A percentile compares a stretch with the other conserved stretches of the same genome.
These are phyloP conservation scores for Chelonia mydas DNA, from an alignment of 2,797 vertebrate species.

Conservation along the genomic window DNA sequence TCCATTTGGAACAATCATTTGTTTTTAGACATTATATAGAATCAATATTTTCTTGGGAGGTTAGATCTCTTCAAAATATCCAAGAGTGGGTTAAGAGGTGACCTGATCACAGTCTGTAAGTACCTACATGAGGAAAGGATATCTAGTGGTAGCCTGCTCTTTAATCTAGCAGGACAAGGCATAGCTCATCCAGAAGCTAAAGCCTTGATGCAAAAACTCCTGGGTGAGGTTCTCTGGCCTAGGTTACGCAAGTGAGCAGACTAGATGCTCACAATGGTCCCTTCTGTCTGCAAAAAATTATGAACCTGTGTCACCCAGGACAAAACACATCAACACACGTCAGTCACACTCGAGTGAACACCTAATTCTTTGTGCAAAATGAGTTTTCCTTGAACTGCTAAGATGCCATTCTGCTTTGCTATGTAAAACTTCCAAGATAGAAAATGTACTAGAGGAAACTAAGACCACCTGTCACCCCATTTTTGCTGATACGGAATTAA, in stretches of 20 bases:
- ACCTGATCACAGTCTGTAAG: too few species aligned
- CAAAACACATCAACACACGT: not conserved
- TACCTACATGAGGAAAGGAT: fast-evolving
- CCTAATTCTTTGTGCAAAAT: not conserved
- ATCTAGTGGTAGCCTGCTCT: not conserved
- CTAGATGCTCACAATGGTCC: too few species aligned
- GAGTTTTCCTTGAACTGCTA: not conserved
- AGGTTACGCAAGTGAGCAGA: too few species aligned
- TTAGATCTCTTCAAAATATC: not conserved
- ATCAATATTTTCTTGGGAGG: fast-evolving
- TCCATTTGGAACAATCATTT: fast-evolving
- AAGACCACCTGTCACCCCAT: not conserved
- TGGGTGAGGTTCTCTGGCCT: too few species aligned
- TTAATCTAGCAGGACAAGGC: not conserved
- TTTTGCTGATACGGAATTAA: not conserved
- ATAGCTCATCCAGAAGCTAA: not conserved
- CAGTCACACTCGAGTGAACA: not conserved
- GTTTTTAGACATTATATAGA: not conserved
- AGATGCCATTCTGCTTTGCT: not conserved
- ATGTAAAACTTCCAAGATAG: not conserved
- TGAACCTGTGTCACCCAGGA: not conserved
- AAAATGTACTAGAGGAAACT: too few species aligned
- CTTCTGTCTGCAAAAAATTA: not conserved
- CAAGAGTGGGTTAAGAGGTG: not conserved
- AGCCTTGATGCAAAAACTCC: too few species aligned